A percentile compares a stretch with the other conserved stretches of the same genome.
phyloP scores from a whole-genome alignment of 2,888 invertebrate species.

The Amphipoea lucens region DNA sequence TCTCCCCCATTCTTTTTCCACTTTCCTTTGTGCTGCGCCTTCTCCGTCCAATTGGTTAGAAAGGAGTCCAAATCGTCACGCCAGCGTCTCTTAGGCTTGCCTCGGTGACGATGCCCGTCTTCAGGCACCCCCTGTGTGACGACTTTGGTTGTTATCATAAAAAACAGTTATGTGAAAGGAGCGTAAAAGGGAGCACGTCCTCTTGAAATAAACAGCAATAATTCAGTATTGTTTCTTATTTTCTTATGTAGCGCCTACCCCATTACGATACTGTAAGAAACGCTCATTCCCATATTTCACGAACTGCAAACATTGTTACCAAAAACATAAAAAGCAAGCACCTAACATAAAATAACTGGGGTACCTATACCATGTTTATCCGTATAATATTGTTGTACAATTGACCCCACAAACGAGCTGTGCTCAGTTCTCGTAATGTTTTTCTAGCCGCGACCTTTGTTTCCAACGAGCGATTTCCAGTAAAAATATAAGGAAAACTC shows the following conservation, averaged over 20 bases:
- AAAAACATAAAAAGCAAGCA: conserved; percentile 9
- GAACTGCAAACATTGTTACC: conserved; percentile 6
- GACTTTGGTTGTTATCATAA: neutral
- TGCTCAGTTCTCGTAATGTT: conserved; percentile 29
- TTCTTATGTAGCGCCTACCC: neutral
- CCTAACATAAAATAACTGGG: conserved; percentile 3
- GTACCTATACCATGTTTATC: conserved; percentile 11
- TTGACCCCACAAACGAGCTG: conserved; percentile 29
- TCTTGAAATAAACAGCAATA: neutral
- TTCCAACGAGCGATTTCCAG: conserved; percentile 39
- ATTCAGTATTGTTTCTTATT: neutral
- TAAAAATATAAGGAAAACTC: conserved; percentile 58
- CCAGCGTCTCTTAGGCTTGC: too few species aligned
- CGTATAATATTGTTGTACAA: conserved; percentile 20
- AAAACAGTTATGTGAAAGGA: neutral
- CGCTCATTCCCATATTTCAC: neutral
- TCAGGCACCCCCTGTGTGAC: too few species aligned
- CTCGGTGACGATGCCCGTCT: too few species aligned
- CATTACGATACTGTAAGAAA: neutral
- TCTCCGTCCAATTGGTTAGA: too few species aligned
- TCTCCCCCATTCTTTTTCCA: too few species aligned
- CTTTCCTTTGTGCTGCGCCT: too few species aligned
- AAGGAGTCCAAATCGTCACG: too few species aligned
- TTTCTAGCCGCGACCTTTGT: conserved; percentile 37
- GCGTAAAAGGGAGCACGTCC: neutral